A percentile compares a stretch with the other conserved stretches of the same genome.
These are phyloP conservation scores for Agriopis marginaria DNA, from an alignment of 2,888 invertebrate species.

Conservation along the genomic window DNA sequence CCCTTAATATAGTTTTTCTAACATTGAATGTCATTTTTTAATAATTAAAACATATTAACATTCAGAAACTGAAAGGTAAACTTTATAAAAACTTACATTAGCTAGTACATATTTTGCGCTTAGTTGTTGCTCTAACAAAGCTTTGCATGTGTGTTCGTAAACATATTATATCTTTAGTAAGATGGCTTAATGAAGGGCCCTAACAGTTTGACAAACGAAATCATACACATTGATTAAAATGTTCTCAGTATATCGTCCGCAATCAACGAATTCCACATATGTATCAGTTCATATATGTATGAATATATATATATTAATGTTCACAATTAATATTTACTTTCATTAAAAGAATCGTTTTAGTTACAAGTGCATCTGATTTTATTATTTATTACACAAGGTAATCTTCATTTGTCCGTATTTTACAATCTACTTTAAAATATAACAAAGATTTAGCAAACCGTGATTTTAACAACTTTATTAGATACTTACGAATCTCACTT, in stretches of 20 bases:
- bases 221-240: background rate
- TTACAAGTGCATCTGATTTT: slow-evolving; percentile 5
- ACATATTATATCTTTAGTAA: too few species aligned
- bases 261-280: background rate
- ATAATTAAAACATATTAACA: too few species aligned
- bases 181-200: too few species aligned
- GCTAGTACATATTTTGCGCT: background rate
- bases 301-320: background rate
- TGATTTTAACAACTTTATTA: slow-evolving; percentile 51
- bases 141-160: background rate
- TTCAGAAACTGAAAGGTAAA: too few species aligned
- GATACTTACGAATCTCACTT: slow-evolving; percentile 47
- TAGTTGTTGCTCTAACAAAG: background rate
- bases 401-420: background rate
- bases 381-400: slow-evolving; percentile 12
- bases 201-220: background rate
- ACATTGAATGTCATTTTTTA: too few species aligned
- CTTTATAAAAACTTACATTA: background rate
- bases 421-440: slow-evolving; percentile 13
- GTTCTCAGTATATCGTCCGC: slow-evolving; percentile 33
- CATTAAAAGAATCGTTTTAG: background rate
- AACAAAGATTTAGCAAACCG: slow-evolving; percentile 40
- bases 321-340: slow-evolving; percentile 6
- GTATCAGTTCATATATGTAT: too few species aligned
- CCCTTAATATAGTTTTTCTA: too few species aligned